Evolutionary conservation across 2,113 vertebrate genomes (phyloP).

Genomic region (Psittacus erithacus): DNA sequence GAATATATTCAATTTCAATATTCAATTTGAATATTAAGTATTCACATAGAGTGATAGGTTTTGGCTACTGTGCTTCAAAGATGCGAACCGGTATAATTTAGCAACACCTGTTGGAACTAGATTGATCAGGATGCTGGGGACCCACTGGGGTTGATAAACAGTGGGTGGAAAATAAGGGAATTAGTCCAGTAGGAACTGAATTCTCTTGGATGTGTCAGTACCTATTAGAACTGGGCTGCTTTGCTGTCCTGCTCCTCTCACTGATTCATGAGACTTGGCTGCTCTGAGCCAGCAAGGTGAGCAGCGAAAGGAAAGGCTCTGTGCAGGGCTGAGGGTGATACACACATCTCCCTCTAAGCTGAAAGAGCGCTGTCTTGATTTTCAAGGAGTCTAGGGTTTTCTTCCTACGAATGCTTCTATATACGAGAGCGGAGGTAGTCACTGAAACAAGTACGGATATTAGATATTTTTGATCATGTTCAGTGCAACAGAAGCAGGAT

Average conservation of each 20-base stretch:
- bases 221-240: neutral
- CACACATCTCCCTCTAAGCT: neutral
- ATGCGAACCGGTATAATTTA: neutral
- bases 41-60: neutral
- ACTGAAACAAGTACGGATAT: neutral
- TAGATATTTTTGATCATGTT: neutral
- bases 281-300: neutral
- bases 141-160: neutral
- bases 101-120: neutral
- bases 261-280: neutral
- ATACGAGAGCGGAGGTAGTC: neutral
- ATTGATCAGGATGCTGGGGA: neutral
- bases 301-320: neutral
- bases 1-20: neutral
- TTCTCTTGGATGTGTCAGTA: neutral
- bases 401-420: neutral
- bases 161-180: neutral
- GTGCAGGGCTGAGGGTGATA: neutral
- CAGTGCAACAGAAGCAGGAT: neutral
- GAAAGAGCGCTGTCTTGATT: rapidly evolving
- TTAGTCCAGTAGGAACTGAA: neutral
- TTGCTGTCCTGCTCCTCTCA: neutral
- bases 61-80: neutral
- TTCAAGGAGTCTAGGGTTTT: neutral
- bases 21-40: neutral